Conservation (phyloP, 2,797 vertebrate species). For the Siniperca scherzeri region DNA sequence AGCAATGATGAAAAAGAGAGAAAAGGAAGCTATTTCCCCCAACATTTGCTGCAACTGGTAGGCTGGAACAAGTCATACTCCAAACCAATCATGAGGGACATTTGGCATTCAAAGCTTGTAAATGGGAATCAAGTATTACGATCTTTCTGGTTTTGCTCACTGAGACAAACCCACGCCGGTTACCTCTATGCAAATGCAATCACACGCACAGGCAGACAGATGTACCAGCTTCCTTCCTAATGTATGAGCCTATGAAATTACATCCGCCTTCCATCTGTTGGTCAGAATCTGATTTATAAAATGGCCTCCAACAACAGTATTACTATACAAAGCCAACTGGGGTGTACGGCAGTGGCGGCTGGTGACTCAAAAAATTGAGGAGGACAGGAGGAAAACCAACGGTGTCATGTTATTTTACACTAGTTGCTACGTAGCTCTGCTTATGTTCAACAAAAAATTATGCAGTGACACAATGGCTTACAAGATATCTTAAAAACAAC, state of each 20-base stretch:
- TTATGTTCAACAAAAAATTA: no score
- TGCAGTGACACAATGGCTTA: not conserved
- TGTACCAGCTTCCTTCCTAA: conserved; percentile 65
- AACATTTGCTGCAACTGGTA: conserved; percentile 45
- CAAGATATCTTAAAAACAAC: not conserved
- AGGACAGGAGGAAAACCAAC: no score
- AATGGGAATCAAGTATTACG: conserved; percentile 66
- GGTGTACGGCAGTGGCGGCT: no score
- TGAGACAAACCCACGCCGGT: conserved; percentile 58
- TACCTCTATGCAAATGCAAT: conserved; percentile 74
- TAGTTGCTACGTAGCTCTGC: no score
- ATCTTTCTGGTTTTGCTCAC: conserved; percentile 40
- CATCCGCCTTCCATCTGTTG: conserved; percentile 75
- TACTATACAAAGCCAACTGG: conserved; percentile 55
- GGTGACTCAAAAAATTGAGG: no score
- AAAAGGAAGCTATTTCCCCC: conserved; percentile 51
- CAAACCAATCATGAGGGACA: conserved; percentile 70
- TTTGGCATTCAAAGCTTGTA: conserved; percentile 73
- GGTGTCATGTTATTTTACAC: no score
- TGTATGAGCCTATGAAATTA: conserved; percentile 71
- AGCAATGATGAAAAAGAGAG: conserved; percentile 27
- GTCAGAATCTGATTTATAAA: conserved; percentile 63
- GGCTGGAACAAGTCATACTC: conserved; percentile 64
- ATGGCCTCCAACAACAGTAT: conserved; percentile 55
- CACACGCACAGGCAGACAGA: conserved; percentile 65